phyloP scores from a whole-genome alignment of 2,888 invertebrate species.

The Ecdyonurus torrentis region DNA sequence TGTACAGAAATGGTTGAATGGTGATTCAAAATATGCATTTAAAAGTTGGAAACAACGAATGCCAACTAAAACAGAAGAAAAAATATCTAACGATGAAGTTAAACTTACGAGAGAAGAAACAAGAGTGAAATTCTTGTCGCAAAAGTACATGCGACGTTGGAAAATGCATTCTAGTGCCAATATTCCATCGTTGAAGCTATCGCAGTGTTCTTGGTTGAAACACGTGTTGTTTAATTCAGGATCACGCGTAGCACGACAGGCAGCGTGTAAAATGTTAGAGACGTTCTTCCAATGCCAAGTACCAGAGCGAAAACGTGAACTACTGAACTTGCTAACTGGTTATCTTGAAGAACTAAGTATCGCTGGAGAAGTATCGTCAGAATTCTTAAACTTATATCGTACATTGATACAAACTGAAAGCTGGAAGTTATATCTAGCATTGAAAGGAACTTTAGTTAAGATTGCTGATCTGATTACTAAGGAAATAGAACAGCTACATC shows the following conservation, averaged over 20 bases:
- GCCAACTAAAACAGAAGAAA: constrained; percentile 28
- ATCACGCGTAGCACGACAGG: constrained; percentile 72
- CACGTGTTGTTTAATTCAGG: constrained; percentile 86
- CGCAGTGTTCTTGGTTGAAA: constrained; percentile 69
- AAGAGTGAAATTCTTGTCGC: constrained; percentile 41
- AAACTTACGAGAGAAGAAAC: constrained; percentile 21
- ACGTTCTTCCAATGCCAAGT: constrained; percentile 44
- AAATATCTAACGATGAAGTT: constrained; percentile 20
- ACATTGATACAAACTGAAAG: constrained; percentile 68
- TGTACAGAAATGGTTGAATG: constrained; percentile 53
- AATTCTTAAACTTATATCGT: constrained; percentile 77
- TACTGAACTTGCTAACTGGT: constrained; percentile 72
- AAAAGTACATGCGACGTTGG: constrained; percentile 63
- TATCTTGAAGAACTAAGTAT: constrained; percentile 72
- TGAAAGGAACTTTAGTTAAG: constrained; percentile 67
- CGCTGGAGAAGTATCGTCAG: constrained; percentile 83
- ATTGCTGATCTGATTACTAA: constrained; percentile 72
- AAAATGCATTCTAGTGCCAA: constrained; percentile 20
- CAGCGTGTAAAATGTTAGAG: constrained; percentile 77
- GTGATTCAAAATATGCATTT: constrained; percentile 50
- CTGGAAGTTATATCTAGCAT: constrained; percentile 86
- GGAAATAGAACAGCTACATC: constrained; percentile 77
- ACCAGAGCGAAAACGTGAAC: background rate
- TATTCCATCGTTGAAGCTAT: constrained; percentile 28
- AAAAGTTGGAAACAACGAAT: constrained; percentile 51